Percentiles rank a stretch among this genome's conserved stretches.
phyloP scores from a whole-genome alignment of 1,140 invertebrate genomes.

The Cydia fagiglandana region DNA sequence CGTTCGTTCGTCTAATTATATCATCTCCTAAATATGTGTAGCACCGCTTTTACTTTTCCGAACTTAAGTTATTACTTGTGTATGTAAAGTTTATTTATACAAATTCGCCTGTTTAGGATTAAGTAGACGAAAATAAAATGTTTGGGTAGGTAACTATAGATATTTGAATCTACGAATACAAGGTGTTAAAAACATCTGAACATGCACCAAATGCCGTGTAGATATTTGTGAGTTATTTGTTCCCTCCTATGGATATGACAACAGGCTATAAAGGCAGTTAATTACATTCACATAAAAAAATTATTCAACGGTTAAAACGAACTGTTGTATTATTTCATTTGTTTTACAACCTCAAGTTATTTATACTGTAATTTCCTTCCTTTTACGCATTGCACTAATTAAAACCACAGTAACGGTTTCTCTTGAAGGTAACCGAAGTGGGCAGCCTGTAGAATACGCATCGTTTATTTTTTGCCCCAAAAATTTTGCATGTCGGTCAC shows the following conservation, averaged over 20 bases:
- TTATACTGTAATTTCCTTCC: background rate
- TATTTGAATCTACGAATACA: too few relatives aligned
- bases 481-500: slow-evolving; percentile 18
- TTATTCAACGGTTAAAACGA: background rate
- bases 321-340: background rate
- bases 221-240: too few relatives aligned
- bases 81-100: too few relatives aligned
- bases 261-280: too few relatives aligned
- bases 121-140: too few relatives aligned
- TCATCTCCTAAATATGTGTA: background rate
- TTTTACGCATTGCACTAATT: background rate
- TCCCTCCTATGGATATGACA: background rate
- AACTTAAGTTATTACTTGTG: too few relatives aligned
- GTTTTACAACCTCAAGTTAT: background rate
- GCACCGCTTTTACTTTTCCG: background rate
- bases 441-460: background rate
- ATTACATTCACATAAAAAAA: background rate
- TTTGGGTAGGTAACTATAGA: too few relatives aligned
- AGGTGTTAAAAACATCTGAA: too few relatives aligned
- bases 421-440: background rate
- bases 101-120: too few relatives aligned
- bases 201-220: too few relatives aligned
- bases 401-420: background rate
- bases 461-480: slow-evolving; percentile 14
- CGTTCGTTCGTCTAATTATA: background rate